A percentile compares a stretch with the other conserved stretches of the same genome.
Conservation (phyloP, 23 tunicate species). For the Trididemnum nubilum region DNA sequence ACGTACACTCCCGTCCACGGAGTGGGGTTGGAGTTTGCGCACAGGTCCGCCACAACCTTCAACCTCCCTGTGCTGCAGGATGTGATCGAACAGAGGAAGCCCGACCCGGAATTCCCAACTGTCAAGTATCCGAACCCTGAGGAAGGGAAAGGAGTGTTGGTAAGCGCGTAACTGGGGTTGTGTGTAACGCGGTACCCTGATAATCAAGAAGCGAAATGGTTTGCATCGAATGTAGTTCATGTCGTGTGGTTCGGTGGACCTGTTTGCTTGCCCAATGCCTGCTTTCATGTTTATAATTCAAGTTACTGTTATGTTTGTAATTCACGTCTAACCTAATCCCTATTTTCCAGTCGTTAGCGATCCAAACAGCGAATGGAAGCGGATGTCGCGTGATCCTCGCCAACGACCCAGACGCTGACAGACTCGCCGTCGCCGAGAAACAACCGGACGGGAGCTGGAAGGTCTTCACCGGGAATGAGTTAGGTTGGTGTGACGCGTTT, state of each 20-base stretch:
- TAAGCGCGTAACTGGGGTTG: constrained; percentile 17
- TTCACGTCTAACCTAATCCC: too few species aligned
- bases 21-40: constrained; percentile 82
- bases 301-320: too few species aligned
- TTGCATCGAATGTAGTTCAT: too few species aligned
- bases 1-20: constrained; percentile 99
- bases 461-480: constrained; percentile 93
- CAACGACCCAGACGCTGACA: constrained; percentile 97
- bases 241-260: too few species aligned
- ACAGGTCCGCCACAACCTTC: constrained; percentile 58
- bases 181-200: too few species aligned
- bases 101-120: constrained; percentile 98
- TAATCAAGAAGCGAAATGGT: too few species aligned
- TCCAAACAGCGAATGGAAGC: constrained; percentile 76
- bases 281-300: too few species aligned
- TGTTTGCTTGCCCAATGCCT: too few species aligned
- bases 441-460: constrained; percentile 74
- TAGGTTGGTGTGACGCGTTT: too few species aligned
- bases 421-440: constrained; percentile 97
- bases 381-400: constrained; percentile 81
- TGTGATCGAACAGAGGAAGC: constrained; percentile 83
- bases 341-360: constrained; percentile 62
- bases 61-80: constrained; percentile 54
- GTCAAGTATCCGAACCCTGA: constrained; percentile 98
- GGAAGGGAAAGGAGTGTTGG: constrained; percentile 92